Evolutionary conservation across 2,888 invertebrate genomes (phyloP).

Genomic region (Hydrotaea cyrtoneurina): DNA sequence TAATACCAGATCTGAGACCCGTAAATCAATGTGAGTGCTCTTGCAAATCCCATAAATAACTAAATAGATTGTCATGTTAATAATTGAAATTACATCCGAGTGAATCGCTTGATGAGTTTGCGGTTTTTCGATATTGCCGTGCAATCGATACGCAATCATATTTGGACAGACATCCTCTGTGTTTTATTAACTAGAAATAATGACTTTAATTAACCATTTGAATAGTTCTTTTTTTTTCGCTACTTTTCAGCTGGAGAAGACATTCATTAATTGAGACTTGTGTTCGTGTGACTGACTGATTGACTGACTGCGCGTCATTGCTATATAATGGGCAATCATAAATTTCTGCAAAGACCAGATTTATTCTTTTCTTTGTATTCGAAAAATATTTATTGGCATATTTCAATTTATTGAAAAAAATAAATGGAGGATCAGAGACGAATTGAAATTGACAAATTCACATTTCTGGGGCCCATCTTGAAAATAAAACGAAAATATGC

Average conservation of each 20-base stretch:
- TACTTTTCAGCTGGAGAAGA: not conserved
- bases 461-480: no score
- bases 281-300: not conserved
- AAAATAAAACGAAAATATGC: no score
- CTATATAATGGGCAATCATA: conserved; percentile 20
- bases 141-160: conserved; percentile 10
- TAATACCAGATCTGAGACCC: not conserved
- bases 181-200: not conserved
- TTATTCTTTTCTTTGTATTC: not conserved
- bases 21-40: not conserved
- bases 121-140: not conserved
- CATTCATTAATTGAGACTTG: no score
- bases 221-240: not conserved
- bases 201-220: not conserved
- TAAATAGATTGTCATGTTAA: not conserved
- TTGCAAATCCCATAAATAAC: conserved; percentile 13
- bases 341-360: not conserved
- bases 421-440: no score
- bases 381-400: conserved; percentile 13
- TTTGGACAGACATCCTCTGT: not conserved
- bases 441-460: no score
- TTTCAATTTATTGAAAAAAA: not conserved
- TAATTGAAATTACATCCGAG: conserved; percentile 1
- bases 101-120: conserved; percentile 17
- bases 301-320: not conserved